Conservation (phyloP, 2,888 invertebrate species). For the Thecophora atra region DNA sequence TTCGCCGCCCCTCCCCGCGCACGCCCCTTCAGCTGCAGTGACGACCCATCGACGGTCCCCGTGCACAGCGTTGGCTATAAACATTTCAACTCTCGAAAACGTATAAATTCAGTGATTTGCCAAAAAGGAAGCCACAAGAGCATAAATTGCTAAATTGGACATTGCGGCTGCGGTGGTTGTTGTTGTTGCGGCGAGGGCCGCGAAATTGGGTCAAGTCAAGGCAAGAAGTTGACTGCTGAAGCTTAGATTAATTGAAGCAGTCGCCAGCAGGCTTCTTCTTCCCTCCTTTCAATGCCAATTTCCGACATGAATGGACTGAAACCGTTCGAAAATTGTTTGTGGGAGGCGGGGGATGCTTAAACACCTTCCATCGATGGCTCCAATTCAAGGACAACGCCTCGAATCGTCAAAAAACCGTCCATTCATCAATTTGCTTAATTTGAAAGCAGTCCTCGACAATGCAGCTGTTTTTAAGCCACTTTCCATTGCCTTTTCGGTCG, state of each 20-base stretch:
- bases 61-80: slow-evolving; percentile 51
- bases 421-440: slow-evolving; percentile 17
- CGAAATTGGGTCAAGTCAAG: slow-evolving; percentile 34
- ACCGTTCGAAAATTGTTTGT: too few species aligned
- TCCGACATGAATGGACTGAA: neutral
- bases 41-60: slow-evolving; percentile 3
- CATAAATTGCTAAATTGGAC: slow-evolving; percentile 52
- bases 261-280: neutral
- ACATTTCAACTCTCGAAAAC: slow-evolving; percentile 62
- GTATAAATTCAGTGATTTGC: slow-evolving; percentile 64
- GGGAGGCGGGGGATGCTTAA: too few species aligned
- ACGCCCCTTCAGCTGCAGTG: neutral
- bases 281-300: neutral
- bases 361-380: too few species aligned
- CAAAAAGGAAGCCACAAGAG: slow-evolving; percentile 49
- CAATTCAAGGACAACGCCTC: too few species aligned
- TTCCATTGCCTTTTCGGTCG: slow-evolving; percentile 21
- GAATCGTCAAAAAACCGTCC: too few species aligned
- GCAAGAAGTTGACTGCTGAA: slow-evolving; percentile 34
- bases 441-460: neutral
- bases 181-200: neutral
- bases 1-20: neutral
- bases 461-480: slow-evolving; percentile 16
- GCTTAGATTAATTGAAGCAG: slow-evolving; percentile 26
- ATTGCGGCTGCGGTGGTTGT: slow-evolving; percentile 20